Conservation (phyloP, 2,888 invertebrate species). For the Drosophila monieri region DNA sequence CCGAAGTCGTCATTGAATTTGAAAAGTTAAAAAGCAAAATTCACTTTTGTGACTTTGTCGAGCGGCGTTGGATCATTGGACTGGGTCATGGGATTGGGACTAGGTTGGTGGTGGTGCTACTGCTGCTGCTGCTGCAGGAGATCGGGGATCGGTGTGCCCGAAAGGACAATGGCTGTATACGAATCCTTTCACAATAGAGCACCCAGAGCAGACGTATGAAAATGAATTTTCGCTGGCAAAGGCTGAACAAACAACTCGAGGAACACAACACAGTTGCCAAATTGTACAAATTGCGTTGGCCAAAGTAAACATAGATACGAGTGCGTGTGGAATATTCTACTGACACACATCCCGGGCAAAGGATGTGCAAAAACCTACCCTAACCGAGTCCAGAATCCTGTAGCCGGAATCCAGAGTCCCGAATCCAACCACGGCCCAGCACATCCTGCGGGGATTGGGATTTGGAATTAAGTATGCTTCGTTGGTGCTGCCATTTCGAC, state of each 20-base stretch:
- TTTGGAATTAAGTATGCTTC: constrained; percentile 81
- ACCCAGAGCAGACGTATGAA: constrained; percentile 37
- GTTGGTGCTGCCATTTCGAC: constrained; percentile 79
- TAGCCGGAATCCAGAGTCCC: constrained; percentile 20
- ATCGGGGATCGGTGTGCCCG: constrained; percentile 30
- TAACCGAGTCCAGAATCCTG: constrained; percentile 43
- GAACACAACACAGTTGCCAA: constrained; percentile 70
- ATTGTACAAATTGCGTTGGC: constrained; percentile 70
- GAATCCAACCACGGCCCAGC: constrained; percentile 35
- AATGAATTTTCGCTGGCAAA: constrained; percentile 62
- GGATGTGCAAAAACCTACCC: constrained; percentile 62
- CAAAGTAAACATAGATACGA: constrained; percentile 66
- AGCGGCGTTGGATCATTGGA: constrained; percentile 53
- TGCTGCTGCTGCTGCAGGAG: constrained; percentile 16
- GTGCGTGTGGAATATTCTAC: constrained; percentile 41
- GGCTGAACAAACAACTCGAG: constrained; percentile 72
- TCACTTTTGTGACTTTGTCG: constrained; percentile 81
- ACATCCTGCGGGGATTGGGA: constrained; percentile 79
- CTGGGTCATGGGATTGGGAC: constrained; percentile 4
- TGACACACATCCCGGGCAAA: constrained; percentile 57
- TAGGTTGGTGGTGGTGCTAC: not conserved
- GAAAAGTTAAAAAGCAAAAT: constrained; percentile 82
- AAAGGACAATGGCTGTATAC: constrained; percentile 49
- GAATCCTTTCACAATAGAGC: constrained; percentile 67
- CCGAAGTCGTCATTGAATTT: constrained; percentile 49